Evolutionary conservation across 2,113 vertebrate species (phyloP), one percentile per base, ranked within the genome.

Genomic region (Danionella cerebrum): DNA sequence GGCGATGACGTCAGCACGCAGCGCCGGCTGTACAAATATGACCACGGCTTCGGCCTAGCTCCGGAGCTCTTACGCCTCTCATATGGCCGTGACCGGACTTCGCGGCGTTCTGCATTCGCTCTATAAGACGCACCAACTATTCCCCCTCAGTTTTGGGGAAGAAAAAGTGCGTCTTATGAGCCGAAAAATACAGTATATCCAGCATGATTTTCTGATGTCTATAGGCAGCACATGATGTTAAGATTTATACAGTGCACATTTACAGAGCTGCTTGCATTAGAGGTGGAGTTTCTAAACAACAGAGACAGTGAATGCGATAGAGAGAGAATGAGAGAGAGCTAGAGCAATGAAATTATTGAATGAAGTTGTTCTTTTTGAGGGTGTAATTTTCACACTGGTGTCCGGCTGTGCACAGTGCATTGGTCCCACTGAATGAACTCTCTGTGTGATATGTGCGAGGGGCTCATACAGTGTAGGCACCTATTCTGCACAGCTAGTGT

Each of bases 261-360:
- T 33, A 57, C 5, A n/a, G 38, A 31, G 16, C 11, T 2, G 29
- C 19, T 31, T 3, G n/a, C n/a, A n/a, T n/a, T n/a, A n/a, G n/a
- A n/a, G n/a, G n/a, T n/a, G n/a, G 42, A 69, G 2, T 33, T 58
- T 33, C 36, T 55, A 2, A 57, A 19, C 62, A 14, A 47, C 41
- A 65, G 50, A 27, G 9, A 29, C 19, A 0, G 2, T 24, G 14
- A 7, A 4, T 11, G 11, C 27, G 27, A 59, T 21, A 42, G 45
- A 42, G 25, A 52, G 57, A 48, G 39, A 67, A 16, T 51, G 19
- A 59, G 19, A 36, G 35, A 66, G 16, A 62, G 54, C 59, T n/a
- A 72, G 57, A 36, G 22, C 53, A 24, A 14, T 73, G 68, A 71
- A 70, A 76, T 82, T 81, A 65, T 48, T 70, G 53, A 69, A 53